Evolutionary conservation across 2,888 invertebrate species (phyloP).

Genomic region (Hyppa rectilinea): DNA sequence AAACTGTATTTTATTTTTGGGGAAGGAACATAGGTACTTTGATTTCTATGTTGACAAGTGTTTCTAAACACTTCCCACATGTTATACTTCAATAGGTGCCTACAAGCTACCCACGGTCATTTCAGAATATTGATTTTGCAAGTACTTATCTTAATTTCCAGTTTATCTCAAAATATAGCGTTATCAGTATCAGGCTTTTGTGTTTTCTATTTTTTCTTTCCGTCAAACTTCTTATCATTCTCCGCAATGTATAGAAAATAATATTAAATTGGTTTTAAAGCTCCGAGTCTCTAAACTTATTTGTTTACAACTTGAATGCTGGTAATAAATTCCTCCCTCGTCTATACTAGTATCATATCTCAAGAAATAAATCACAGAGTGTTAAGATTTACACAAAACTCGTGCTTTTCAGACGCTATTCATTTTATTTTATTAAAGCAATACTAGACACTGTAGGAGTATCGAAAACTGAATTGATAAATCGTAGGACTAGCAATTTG

Average conservation of each 20-base stretch:
- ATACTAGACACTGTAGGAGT: constrained; percentile 19
- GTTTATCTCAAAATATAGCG: not conserved
- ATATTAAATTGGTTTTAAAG: constrained; percentile 14
- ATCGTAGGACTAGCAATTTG: constrained; percentile 22
- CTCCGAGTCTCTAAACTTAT: constrained; percentile 5
- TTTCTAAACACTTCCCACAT: too few species aligned
- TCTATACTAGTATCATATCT: constrained; percentile 34
- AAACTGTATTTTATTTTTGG: constrained; percentile 7
- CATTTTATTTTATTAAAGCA: constrained; percentile 28
- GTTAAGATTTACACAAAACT: constrained; percentile 34
- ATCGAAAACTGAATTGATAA: constrained; percentile 28
- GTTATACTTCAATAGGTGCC: not conserved
- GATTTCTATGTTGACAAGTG: too few species aligned
- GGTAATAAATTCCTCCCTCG: constrained; percentile 31
- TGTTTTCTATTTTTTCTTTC: not conserved
- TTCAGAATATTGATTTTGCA: not conserved
- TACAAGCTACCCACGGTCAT: not conserved
- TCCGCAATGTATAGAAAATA: not conserved
- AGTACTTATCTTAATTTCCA: not conserved
- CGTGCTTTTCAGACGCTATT: constrained; percentile 24
- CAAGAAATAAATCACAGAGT: constrained; percentile 39
- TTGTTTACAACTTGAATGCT: constrained; percentile 24
- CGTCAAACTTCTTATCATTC: not conserved
- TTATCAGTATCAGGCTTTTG: not conserved
- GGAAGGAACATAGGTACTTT: not conserved